Conservation (phyloP, 2,797 vertebrate species). For the Lagocephalus sceleratus region DNA sequence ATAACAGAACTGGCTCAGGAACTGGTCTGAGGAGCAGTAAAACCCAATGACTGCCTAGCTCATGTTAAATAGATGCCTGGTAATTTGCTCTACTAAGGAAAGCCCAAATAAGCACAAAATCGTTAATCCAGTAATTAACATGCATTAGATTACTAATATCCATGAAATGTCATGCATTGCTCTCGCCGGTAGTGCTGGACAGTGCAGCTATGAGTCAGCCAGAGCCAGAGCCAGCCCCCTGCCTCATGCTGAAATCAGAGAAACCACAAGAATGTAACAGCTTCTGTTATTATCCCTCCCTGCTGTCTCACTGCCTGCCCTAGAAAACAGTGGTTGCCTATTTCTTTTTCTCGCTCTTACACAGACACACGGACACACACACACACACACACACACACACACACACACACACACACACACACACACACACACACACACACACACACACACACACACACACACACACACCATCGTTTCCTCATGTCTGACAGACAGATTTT, state of each 20-base stretch:
- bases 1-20: no score
- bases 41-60: constrained; percentile 4
- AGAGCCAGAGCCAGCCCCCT: constrained; percentile 47
- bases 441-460: not conserved
- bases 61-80: constrained; percentile 30
- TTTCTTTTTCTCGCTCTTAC: constrained; percentile 29
- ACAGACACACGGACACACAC: no score
- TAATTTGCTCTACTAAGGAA: constrained; percentile 14
- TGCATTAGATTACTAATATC: constrained; percentile 44
- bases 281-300: constrained; percentile 74
- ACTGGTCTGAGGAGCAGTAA: no score
- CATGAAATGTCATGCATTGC: constrained; percentile 49
- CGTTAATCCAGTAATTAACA: constrained; percentile 31
- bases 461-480: constrained; percentile 27
- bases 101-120: constrained; percentile 23
- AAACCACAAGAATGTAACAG: constrained; percentile 77
- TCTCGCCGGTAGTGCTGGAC: constrained; percentile 38
- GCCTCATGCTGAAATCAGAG: constrained; percentile 73
- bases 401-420: constrained; percentile 1
- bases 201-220: constrained; percentile 53
- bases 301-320: constrained; percentile 60
- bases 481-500: constrained; percentile 27
- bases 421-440: constrained; percentile 4
- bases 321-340: constrained; percentile 56
- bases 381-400: not conserved